Base-by-base conservation (phyloP, 1,140 invertebrate species). In the Drosophila mauritiana region DNA sequence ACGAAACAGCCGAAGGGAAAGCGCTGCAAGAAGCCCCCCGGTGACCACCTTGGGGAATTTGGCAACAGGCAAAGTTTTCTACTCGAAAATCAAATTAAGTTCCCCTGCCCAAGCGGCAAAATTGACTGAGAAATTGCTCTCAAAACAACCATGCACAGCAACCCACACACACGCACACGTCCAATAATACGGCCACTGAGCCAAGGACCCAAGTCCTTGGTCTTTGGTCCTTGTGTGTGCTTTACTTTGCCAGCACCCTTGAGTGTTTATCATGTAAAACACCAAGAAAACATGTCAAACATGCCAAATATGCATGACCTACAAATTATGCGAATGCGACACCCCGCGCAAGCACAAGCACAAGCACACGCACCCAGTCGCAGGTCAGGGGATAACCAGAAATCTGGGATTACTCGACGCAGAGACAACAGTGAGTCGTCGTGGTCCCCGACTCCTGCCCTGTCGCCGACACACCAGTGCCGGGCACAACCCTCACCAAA, bases 261-360 rank as follows among this genome's bases (percentile, higher is more conserved):
- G 83, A 83, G 77, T 90, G 82, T 82, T 88, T 90, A 89, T 80
- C 73, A 83, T 88, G 86, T 90, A 69, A 83, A 90, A 86, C 77
- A 78, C 63, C 76, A 80, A 90, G 70, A 73, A 86, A 90, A 90
- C 76, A 88, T 90, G 86, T 83, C 79, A 83, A 86, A 90, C 88
- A 90, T 90, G 62, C 73, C 73, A 83, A 90, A 91, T 82, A 90
- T 90, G 82, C 61, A 80, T 88, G 79, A 90, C 76, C 75, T 75
- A 90, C 86, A 90, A 88, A 88, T 88, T 88, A 88, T 88, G 83
- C 83, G 72, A 83, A 78, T 77, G 82, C 63, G 81, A 81, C 82
- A 85, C 73, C 70, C 65, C 17, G 37, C 46, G 31, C 67, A 56
- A 22, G 6, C 46, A 37, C 67, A 56, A 22, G 6, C 56, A 37